These are phyloP conservation scores for Dromiciops gliroides DNA, from an alignment of 2,113 vertebrate genomes.

Conservation along the genomic window DNA sequence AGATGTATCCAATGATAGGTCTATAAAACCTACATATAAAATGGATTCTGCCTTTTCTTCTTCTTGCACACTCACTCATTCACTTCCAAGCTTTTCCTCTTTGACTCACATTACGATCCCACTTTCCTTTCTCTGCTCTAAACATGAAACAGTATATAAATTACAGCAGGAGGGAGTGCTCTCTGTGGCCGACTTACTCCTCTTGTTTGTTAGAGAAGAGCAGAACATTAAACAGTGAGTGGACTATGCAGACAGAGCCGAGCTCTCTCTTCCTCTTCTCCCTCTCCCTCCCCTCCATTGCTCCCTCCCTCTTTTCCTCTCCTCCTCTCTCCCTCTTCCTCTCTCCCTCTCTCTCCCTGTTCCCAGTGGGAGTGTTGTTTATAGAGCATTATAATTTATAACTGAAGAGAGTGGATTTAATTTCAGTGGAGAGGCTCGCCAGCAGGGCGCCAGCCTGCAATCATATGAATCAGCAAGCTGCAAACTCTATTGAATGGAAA, in stretches of 20 bases:
- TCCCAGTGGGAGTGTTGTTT: slow-evolving; percentile 98
- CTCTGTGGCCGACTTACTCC: slow-evolving; percentile 84
- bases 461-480: slow-evolving; percentile 96
- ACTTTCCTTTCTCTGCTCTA: slow-evolving; percentile 83
- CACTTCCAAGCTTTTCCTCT: slow-evolving; percentile 84
- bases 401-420: slow-evolving; percentile 99
- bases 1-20: slow-evolving; percentile 77
- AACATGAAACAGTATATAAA: slow-evolving; percentile 88
- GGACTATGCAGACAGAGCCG: slow-evolving; percentile 81
- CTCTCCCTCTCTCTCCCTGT: slow-evolving; percentile 80
- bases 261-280: slow-evolving; percentile 69
- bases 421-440: slow-evolving; percentile 98
- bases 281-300: slow-evolving; percentile 64
- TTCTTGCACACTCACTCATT: slow-evolving; percentile 78
- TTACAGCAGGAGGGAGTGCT: slow-evolving; percentile 84
- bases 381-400: slow-evolving; percentile 99
- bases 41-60: slow-evolving; percentile 73
- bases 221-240: slow-evolving; percentile 87
- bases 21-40: slow-evolving; percentile 80
- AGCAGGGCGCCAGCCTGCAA: slow-evolving; percentile 99
- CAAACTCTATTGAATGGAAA: slow-evolving; percentile 98
- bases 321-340: slow-evolving; percentile 43
- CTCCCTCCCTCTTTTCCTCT: slow-evolving; percentile 51
- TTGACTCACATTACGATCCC: slow-evolving; percentile 82
- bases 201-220: slow-evolving; percentile 87